Percentiles rank a stretch among this genome's conserved stretches.
These are phyloP conservation scores for Terrapene triunguis DNA, from an alignment of 2,113 vertebrate genomes.

Conservation along the genomic window DNA sequence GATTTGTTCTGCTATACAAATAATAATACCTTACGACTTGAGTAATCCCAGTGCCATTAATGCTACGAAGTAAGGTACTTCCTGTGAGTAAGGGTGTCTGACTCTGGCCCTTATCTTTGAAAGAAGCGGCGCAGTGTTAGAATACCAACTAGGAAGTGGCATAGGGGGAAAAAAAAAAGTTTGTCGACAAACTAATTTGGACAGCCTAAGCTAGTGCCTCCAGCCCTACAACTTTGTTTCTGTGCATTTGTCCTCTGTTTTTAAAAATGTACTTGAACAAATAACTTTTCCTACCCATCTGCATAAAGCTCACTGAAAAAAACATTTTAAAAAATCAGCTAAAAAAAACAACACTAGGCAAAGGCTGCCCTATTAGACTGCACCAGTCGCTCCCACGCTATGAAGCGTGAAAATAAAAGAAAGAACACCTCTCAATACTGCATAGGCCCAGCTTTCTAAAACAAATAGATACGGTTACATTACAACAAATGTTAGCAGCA, in stretches of 20 bases:
- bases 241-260: neutral
- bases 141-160: neutral
- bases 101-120: neutral
- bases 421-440: neutral
- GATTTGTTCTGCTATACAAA: neutral
- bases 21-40: neutral
- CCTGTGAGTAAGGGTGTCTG: neutral
- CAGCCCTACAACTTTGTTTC: constrained; percentile 14
- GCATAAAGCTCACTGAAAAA: neutral
- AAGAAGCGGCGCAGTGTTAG: neutral
- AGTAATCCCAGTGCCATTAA: neutral
- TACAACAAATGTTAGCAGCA: neutral
- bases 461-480: accelerated
- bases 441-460: neutral
- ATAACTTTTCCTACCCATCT: neutral
- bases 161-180: neutral
- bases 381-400: neutral
- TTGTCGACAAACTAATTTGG: constrained; percentile 42
- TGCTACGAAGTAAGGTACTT: neutral
- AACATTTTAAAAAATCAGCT: neutral
- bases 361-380: neutral
- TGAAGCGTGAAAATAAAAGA: neutral
- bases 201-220: constrained; percentile 8
- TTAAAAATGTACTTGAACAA: neutral
- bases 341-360: neutral